These are phyloP conservation scores for Acinonyx jubatus DNA, from an alignment of 2,113 vertebrate genomes.

Conservation along the genomic window DNA sequence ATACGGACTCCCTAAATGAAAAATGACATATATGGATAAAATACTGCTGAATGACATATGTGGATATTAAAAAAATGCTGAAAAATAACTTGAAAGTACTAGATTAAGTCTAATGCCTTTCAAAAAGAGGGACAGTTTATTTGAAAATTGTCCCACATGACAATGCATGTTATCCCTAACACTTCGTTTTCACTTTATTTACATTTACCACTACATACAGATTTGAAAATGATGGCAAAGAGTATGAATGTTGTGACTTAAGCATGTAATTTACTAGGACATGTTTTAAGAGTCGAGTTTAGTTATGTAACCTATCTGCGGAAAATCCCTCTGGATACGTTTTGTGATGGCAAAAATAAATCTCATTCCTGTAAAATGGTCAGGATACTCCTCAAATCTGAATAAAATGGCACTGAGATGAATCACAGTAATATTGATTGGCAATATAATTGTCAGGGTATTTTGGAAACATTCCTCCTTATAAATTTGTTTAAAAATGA, in stretches of 20 bases:
- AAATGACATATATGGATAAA: neutral
- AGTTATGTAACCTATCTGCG: neutral
- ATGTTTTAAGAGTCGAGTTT: neutral
- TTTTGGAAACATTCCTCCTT: neutral
- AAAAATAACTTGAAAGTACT: neutral
- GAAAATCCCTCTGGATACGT: neutral
- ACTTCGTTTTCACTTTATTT: neutral
- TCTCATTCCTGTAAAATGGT: neutral
- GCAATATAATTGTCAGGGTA: neutral
- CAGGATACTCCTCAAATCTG: neutral
- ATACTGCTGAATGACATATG: neutral
- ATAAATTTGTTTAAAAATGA: neutral
- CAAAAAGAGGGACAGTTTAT: neutral
- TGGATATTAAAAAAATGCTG: neutral
- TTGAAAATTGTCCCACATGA: constrained; percentile 10
- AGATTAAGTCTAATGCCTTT: neutral
- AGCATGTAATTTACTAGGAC: neutral
- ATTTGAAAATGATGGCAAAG: neutral
- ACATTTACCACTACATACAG: neutral
- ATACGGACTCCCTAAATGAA: neutral
- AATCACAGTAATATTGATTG: neutral
- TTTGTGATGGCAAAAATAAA: neutral
- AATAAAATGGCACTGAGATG: neutral
- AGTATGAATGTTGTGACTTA: neutral
- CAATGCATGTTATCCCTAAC: neutral